These are phyloP conservation scores for Achroia grisella DNA, from an alignment of 1,140 invertebrate species.

Conservation along the genomic window DNA sequence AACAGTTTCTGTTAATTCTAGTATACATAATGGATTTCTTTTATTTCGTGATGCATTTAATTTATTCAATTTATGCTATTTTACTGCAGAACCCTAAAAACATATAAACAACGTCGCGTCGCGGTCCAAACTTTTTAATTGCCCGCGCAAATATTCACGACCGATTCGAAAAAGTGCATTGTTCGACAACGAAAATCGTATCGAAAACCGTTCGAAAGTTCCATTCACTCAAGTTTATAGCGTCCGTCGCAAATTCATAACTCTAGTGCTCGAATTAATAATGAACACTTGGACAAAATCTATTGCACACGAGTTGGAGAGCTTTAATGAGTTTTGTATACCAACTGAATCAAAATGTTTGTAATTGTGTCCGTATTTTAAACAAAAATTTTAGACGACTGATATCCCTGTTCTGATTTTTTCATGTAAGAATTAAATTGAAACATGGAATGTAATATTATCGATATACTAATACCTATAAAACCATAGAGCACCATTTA, in stretches of 20 bases:
- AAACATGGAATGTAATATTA: no score
- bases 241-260: constrained; percentile 27
- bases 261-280: constrained; percentile 28
- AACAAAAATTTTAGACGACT: no score
- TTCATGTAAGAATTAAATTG: no score
- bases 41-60: no score
- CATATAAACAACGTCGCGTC: constrained; percentile 16
- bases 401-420: no score
- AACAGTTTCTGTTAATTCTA: no score
- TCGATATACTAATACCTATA: no score
- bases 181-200: constrained; percentile 32
- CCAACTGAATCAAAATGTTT: constrained; percentile 2
- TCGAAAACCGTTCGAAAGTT: constrained; percentile 27
- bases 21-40: no score
- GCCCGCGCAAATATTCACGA: constrained; percentile 33
- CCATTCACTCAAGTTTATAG: constrained; percentile 19
- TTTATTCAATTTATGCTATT: not conserved
- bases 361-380: not conserved
- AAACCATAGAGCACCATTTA: no score
- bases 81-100: constrained; percentile 9
- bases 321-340: no score
- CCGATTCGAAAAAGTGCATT: constrained; percentile 41
- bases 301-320: constrained; percentile 22
- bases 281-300: constrained; percentile 24
- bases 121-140: constrained; percentile 49